Evolutionary conservation across 1,140 invertebrate species (phyloP).

Genomic region (Lucilia cuprina): DNA sequence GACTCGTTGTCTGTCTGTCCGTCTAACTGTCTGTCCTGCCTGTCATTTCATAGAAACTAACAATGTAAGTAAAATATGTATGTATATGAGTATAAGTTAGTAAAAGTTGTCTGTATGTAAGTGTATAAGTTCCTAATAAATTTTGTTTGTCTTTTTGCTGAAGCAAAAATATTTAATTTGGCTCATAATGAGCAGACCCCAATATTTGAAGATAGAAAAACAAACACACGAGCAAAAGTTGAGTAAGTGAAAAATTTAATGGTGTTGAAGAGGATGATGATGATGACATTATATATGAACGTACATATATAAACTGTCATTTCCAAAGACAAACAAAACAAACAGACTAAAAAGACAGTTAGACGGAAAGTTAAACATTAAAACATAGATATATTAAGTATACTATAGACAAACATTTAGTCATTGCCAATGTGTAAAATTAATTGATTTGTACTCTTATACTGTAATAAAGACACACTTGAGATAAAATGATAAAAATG

Average conservation of each 20-base stretch:
- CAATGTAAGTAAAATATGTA: too few species aligned
- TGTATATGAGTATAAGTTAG: too few species aligned
- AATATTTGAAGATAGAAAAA: neutral
- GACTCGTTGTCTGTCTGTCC: neutral
- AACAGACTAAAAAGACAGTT: too few species aligned
- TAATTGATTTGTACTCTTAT: conserved; percentile 2
- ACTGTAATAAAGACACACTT: neutral
- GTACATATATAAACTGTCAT: neutral
- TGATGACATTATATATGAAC: neutral
- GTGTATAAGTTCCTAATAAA: neutral
- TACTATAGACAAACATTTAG: neutral
- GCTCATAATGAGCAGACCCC: neutral
- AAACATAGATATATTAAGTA: neutral
- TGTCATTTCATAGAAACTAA: too few species aligned
- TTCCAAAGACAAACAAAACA: too few species aligned
- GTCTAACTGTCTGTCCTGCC: neutral
- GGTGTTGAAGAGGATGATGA: neutral
- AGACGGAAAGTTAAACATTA: neutral
- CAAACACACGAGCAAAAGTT: too few species aligned
- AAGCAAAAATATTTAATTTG: neutral
- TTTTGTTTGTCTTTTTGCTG: neutral
- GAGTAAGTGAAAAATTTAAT: neutral
- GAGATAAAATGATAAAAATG: neutral
- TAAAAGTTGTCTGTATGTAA: neutral
- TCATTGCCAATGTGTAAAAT: conserved; percentile 2